Evolutionary conservation across 2,797 vertebrate genomes (phyloP).

Genomic region (Pipistrellus pygmaeus): DNA sequence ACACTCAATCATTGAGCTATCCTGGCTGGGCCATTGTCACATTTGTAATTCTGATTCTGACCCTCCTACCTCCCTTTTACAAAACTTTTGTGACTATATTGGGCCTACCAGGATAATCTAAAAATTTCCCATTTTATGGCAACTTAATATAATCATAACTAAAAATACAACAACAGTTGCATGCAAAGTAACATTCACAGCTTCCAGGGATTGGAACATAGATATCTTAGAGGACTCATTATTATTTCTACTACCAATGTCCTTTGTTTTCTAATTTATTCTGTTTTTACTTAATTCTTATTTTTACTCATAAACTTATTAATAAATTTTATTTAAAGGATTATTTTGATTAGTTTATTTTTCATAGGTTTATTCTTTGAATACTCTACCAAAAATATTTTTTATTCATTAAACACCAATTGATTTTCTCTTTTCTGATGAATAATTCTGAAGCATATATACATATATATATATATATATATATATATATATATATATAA

Average conservation of each 20-base stretch:
- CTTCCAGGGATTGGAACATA: not conserved
- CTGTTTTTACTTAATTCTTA: not conserved
- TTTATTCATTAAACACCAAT: not conserved
- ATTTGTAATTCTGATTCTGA: not conserved
- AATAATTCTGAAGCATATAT: not conserved
- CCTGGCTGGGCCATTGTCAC: no score
- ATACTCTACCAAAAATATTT: slow-evolving; percentile 7
- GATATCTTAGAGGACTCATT: not conserved
- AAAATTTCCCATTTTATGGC: not conserved
- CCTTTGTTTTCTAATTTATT: slow-evolving; percentile 2
- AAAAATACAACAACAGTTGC: not conserved
- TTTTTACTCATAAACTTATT: not conserved
- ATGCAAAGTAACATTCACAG: not conserved
- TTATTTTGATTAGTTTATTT: not conserved
- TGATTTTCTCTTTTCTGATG: not conserved
- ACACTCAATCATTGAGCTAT: no score
- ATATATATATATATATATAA: not conserved
- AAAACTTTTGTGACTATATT: slow-evolving; percentile 15
- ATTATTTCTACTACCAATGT: not conserved
- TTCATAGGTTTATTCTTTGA: not conserved
- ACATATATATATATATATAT: not conserved
- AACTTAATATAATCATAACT: not conserved
- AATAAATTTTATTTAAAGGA: not conserved
- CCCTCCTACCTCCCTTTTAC: not conserved
- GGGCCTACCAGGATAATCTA: not conserved